Conservation (phyloP, 1,140 invertebrate genomes). For the Drosophila subpulchrella region DNA sequence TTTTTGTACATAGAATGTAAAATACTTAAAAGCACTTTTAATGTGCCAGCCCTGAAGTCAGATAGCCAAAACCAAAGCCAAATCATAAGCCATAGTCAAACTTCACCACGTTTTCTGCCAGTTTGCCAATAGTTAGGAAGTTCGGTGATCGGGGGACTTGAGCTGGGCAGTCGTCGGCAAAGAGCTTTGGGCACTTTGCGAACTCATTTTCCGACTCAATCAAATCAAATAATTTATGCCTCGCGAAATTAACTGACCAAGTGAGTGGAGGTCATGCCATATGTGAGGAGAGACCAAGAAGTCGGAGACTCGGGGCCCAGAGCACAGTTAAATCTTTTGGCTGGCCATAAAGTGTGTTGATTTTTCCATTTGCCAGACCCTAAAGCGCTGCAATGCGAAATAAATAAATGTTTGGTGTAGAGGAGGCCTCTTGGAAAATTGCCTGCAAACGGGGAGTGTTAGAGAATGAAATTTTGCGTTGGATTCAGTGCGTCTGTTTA, state of each 20-base stretch:
- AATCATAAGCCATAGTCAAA: conserved; percentile 11
- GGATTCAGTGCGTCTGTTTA: conserved; percentile 42
- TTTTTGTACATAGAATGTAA: neutral
- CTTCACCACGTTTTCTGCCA: conserved; percentile 26
- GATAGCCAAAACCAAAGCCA: conserved; percentile 4
- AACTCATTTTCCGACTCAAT: conserved; percentile 84
- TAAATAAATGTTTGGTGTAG: conserved; percentile 54
- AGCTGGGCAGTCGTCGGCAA: conserved; percentile 36
- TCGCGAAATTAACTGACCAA: conserved; percentile 74
- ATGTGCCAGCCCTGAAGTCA: conserved; percentile 13
- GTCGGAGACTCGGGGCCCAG: conserved; percentile 42
- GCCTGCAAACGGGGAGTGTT: conserved; percentile 25
- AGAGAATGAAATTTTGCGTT: conserved; percentile 21
- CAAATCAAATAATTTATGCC: conserved; percentile 84
- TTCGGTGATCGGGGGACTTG: conserved; percentile 8
- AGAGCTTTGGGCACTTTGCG: conserved; percentile 77
- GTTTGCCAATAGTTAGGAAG: conserved; percentile 3
- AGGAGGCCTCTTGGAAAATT: conserved; percentile 27
- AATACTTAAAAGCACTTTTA: neutral
- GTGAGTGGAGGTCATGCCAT: conserved; percentile 68
- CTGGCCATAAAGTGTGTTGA: conserved; percentile 77
- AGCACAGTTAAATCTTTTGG: conserved; percentile 68
- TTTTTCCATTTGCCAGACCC: conserved; percentile 78
- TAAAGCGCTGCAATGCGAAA: conserved; percentile 71
- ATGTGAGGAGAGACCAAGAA: conserved; percentile 33